Evolutionary conservation across 1,140 invertebrate genomes (phyloP).

Genomic region (Ganaspis sp.): DNA sequence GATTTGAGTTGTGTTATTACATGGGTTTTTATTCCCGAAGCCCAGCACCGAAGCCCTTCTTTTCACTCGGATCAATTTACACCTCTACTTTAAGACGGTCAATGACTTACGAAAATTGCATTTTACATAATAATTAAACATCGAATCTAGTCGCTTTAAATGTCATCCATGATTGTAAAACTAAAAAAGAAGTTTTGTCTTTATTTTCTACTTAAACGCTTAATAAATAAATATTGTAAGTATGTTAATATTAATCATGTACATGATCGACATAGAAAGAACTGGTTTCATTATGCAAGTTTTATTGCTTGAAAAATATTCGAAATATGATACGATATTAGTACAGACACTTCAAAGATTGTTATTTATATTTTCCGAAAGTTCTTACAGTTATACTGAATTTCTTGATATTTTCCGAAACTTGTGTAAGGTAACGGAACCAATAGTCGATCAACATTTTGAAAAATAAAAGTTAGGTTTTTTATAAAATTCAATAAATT

Average conservation of each 20-base stretch:
- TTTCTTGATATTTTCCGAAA: too few relatives aligned
- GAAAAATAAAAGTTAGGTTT: too few relatives aligned
- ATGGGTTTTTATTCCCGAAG: constrained; percentile 38
- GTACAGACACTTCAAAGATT: background rate
- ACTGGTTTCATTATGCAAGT: constrained; percentile 24
- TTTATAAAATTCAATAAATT: too few relatives aligned
- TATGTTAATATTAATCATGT: background rate
- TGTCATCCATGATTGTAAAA: background rate
- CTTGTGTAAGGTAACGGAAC: too few relatives aligned
- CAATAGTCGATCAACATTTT: too few relatives aligned
- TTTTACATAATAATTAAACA: background rate
- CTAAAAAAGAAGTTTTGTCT: background rate
- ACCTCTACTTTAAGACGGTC: constrained; percentile 25
- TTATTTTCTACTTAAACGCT: background rate
- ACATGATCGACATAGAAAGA: background rate
- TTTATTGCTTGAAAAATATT: background rate
- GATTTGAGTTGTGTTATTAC: constrained; percentile 5
- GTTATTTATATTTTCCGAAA: background rate
- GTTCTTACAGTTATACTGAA: background rate
- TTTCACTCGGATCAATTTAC: constrained; percentile 47
- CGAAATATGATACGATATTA: constrained; percentile 13
- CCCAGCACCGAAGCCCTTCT: constrained; percentile 50
- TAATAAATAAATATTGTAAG: background rate
- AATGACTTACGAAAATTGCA: background rate
- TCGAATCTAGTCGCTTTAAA: background rate